Evolutionary conservation across 2,888 invertebrate species (phyloP).

Genomic region (Cantharis rustica): DNA sequence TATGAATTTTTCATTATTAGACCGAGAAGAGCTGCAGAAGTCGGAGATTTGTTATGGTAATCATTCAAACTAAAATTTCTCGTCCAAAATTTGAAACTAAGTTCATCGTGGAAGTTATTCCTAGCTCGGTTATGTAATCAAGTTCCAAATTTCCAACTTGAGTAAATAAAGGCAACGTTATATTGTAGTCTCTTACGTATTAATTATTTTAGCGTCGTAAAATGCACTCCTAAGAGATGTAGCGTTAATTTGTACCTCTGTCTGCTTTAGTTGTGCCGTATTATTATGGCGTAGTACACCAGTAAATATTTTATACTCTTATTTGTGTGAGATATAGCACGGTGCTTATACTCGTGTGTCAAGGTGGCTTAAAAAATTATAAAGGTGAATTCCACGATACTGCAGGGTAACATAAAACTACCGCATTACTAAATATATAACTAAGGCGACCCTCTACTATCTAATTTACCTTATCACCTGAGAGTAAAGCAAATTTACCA

Average conservation of each 20-base stretch:
- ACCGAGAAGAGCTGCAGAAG: not conserved
- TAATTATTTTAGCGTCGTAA: not conserved
- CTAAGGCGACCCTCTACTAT: not conserved
- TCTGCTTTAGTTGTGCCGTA: not conserved
- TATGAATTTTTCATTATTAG: not conserved
- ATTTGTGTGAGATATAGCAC: not conserved
- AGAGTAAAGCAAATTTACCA: not conserved
- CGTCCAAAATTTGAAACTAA: not conserved
- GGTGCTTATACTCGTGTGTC: not conserved
- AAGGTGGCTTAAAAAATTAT: not conserved
- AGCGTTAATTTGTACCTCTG: not conserved
- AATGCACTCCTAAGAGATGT: not conserved
- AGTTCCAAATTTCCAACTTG: not conserved
- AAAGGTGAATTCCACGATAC: not conserved
- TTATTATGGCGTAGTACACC: not conserved
- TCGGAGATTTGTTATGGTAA: not conserved
- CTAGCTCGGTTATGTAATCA: not conserved
- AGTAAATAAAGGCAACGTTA: not conserved
- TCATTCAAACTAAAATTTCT: not conserved
- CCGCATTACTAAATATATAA: constrained; percentile 2
- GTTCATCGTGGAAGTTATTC: not conserved
- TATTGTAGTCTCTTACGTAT: not conserved
- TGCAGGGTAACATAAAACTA: constrained; percentile 3
- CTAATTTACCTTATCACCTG: not conserved
- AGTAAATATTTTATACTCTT: not conserved